phyloP scores from a whole-genome alignment of 2,113 vertebrate genomes.

The Delphinus delphis region DNA sequence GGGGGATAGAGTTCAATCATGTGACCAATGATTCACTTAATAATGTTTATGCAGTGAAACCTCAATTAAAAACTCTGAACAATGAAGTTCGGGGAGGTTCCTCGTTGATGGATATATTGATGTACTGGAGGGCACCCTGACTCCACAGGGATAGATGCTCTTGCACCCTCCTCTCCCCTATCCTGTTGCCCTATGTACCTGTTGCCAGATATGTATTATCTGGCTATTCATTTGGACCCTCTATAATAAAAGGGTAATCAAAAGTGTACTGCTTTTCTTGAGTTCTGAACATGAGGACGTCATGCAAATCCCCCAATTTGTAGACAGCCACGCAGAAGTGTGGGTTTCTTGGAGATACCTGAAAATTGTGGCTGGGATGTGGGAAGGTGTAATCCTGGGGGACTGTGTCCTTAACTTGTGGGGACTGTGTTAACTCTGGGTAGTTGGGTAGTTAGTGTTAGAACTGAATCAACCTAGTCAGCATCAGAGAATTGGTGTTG shows the following conservation, averaged over 20 bases:
- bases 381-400: not conserved
- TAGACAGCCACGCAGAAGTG: not conserved
- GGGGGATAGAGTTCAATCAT: not conserved
- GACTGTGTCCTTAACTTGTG: not conserved
- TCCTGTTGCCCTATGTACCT: not conserved
- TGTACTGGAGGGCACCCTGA: not conserved
- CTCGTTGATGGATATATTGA: not conserved
- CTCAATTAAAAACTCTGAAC: not conserved
- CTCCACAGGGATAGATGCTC: not conserved
- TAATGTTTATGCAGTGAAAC: not conserved
- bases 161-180: not conserved
- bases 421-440: too few species aligned
- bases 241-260: not conserved
- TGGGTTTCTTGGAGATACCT: not conserved
- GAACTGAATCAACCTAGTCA: not conserved
- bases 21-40: not conserved
- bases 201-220: too few species aligned
- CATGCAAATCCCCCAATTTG: not conserved
- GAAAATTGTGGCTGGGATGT: not conserved
- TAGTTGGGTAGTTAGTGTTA: not conserved
- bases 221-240: not conserved
- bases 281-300: not conserved
- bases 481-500: not conserved
- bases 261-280: not conserved
- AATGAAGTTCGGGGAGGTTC: not conserved